These are phyloP conservation scores for Nixonia krombeini DNA, from an alignment of 1,140 invertebrate genomes.

Conservation along the genomic window DNA sequence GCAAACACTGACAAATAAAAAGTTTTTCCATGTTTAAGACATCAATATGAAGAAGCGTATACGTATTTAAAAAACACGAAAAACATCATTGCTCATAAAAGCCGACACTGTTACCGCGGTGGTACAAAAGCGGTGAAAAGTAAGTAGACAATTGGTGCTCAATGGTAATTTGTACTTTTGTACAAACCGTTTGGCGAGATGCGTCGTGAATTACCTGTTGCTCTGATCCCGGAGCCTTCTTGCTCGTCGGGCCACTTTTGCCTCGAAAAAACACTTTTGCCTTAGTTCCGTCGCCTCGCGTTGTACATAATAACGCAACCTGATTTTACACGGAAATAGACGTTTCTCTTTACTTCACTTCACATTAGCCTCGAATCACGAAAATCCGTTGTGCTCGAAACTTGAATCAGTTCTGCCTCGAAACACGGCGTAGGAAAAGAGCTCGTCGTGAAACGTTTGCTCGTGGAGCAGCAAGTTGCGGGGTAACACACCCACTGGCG, in stretches of 20 bases:
- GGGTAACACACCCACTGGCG: not conserved
- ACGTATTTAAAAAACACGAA: too few relatives aligned
- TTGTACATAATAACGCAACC: conserved; percentile 40
- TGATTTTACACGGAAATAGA: not conserved
- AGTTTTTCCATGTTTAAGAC: too few relatives aligned
- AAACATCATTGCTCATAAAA: too few relatives aligned
- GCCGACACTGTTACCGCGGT: too few relatives aligned
- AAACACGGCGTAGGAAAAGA: too few relatives aligned
- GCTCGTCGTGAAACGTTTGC: too few relatives aligned
- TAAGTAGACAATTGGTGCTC: not conserved
- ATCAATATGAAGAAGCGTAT: too few relatives aligned
- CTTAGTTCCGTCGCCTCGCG: conserved; percentile 46
- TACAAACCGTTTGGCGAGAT: too few relatives aligned
- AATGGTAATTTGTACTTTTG: not conserved
- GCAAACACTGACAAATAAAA: too few relatives aligned
- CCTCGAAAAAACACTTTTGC: conserved; percentile 70
- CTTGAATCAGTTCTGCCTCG: too few relatives aligned
- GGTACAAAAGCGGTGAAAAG: too few relatives aligned
- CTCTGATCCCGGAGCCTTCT: conserved; percentile 66
- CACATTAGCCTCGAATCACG: conserved; percentile 3
- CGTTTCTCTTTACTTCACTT: conserved; percentile 4
- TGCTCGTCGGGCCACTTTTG: conserved; percentile 65
- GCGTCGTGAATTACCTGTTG: conserved; percentile 65
- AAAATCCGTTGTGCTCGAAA: too few relatives aligned
- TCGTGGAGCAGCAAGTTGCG: not conserved